These are phyloP conservation scores for Uromys caudimaculatus DNA, from an alignment of 2,797 vertebrate species.

Conservation along the genomic window DNA sequence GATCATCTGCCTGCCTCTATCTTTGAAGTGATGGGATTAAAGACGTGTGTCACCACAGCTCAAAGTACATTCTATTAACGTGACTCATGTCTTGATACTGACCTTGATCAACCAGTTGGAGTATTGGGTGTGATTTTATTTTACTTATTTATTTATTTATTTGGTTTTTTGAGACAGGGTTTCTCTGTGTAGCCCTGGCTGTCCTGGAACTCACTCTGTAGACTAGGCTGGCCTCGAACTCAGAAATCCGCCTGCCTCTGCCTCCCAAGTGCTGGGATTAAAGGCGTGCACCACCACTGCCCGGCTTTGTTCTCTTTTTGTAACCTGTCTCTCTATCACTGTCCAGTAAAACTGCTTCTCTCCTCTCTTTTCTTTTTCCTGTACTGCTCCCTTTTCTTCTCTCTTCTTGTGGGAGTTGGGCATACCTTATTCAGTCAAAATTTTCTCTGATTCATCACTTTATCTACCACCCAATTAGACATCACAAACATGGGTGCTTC, in stretches of 20 bases:
- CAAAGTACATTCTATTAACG: not conserved
- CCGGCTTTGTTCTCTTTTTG: not conserved
- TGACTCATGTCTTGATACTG: not conserved
- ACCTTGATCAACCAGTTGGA: not conserved
- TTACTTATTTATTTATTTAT: too few species aligned
- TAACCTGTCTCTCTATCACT: not conserved
- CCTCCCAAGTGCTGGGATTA: too few species aligned
- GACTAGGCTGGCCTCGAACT: too few species aligned
- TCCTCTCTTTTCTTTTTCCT: not conserved
- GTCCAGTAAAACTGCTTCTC: not conserved
- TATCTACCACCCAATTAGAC: too few species aligned
- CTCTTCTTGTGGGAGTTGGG: not conserved
- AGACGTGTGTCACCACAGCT: not conserved
- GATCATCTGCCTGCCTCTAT: not conserved
- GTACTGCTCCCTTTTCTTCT: not conserved
- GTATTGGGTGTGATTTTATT: not conserved
- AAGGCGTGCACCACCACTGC: too few species aligned
- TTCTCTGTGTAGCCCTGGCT: too few species aligned
- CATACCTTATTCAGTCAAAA: not conserved
- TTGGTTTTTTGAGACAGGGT: too few species aligned
- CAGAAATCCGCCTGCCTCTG: too few species aligned
- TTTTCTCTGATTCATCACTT: too few species aligned
- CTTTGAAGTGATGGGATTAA: not conserved
- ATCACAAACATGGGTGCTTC: too few species aligned
- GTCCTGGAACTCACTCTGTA: too few species aligned